phyloP scores from a whole-genome alignment of 2,888 invertebrate species.

The Metallyticus violacea region DNA sequence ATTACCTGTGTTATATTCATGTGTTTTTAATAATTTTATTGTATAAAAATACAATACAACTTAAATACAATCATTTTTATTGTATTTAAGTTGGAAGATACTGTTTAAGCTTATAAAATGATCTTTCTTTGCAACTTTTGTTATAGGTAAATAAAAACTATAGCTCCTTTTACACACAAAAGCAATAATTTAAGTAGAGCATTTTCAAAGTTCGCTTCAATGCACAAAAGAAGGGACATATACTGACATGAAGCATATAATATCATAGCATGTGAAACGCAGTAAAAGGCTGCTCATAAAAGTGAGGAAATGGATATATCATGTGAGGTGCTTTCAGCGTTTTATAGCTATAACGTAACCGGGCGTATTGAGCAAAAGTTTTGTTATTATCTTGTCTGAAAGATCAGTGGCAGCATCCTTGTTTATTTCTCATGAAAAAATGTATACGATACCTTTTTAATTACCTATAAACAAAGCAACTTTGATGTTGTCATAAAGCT shows the following conservation, averaged over 20 bases:
- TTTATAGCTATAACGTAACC: not conserved
- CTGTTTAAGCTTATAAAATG: too few species aligned
- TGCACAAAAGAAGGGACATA: not conserved
- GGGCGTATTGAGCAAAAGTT: not conserved
- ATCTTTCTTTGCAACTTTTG: too few species aligned
- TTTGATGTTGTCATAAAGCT: not conserved
- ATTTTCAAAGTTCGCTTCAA: not conserved
- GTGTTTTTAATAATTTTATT: too few species aligned
- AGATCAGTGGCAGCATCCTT: not conserved
- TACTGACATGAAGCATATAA: not conserved
- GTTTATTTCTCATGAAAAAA: not conserved
- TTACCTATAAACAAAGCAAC: not conserved
- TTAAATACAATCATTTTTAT: too few species aligned
- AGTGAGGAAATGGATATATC: not conserved
- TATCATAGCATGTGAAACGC: not conserved
- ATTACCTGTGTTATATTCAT: too few species aligned
- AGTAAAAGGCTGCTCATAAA: not conserved
- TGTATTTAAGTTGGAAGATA: too few species aligned
- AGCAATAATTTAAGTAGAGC: not conserved
- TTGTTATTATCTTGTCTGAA: not conserved
- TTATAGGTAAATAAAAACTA: too few species aligned
- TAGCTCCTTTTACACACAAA: not conserved
- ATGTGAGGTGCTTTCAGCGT: not conserved
- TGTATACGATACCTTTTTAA: not conserved
- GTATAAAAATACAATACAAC: too few species aligned